Percentiles rank a stretch among this genome's conserved stretches.
Evolutionary conservation across 2,888 invertebrate species (phyloP).

Genomic region (Philaethria dido): DNA sequence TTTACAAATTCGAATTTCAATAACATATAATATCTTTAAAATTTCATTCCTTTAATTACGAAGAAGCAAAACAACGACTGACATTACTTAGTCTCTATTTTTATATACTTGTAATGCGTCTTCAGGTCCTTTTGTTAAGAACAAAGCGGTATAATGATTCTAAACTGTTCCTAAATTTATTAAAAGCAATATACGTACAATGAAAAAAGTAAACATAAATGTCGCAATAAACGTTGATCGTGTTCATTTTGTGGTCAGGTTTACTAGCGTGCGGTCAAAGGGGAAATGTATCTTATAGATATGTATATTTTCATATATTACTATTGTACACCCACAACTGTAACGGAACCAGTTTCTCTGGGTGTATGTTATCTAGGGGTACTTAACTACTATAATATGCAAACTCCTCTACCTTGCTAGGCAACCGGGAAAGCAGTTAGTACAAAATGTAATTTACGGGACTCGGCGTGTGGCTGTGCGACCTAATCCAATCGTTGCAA

Average conservation of each 20-base stretch:
- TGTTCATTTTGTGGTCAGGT: slow-evolving; percentile 45
- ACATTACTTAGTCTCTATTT: too few relatives aligned
- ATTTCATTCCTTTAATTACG: too few relatives aligned
- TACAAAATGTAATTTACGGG: slow-evolving; percentile 33
- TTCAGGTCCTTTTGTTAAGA: too few relatives aligned
- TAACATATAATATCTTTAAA: too few relatives aligned
- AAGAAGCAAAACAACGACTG: too few relatives aligned
- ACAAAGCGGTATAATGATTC: neutral
- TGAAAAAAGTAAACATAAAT: slow-evolving; percentile 22
- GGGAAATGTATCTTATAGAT: slow-evolving; percentile 26
- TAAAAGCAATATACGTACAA: neutral
- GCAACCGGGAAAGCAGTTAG: slow-evolving; percentile 32
- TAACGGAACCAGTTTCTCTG: slow-evolving; percentile 28
- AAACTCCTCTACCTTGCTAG: slow-evolving; percentile 24
- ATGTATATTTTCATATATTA: neutral
- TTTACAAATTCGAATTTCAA: too few relatives aligned
- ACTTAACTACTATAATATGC: slow-evolving; percentile 29
- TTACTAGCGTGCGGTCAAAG: slow-evolving; percentile 43
- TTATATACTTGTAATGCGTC: too few relatives aligned
- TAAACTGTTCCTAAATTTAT: neutral
- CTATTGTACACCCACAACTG: slow-evolving; percentile 6
- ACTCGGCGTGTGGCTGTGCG: slow-evolving; percentile 28
- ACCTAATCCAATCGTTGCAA: slow-evolving; percentile 33
- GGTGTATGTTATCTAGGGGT: slow-evolving; percentile 29
- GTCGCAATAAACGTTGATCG: slow-evolving; percentile 40